Evolutionary conservation across 2,113 vertebrate genomes (phyloP).

Genomic region (Leptodactylus fuscus): DNA sequence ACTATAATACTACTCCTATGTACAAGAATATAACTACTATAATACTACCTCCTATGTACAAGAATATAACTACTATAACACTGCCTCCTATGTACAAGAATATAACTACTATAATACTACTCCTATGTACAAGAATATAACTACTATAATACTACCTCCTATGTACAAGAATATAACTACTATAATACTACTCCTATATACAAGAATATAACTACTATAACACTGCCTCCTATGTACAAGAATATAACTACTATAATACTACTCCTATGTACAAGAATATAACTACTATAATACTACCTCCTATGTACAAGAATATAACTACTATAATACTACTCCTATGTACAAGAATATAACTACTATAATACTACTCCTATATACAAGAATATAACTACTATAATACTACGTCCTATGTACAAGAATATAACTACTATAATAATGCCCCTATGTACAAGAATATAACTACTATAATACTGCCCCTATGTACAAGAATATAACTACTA

Average conservation of each 20-base stretch:
- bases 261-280: background rate
- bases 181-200: background rate
- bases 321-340: background rate
- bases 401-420: background rate
- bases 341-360: constrained; percentile 18
- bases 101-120: constrained; percentile 18
- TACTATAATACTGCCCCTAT: background rate
- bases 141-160: background rate
- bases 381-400: background rate
- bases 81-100: background rate
- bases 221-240: background rate
- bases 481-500: too few relatives aligned
- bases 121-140: background rate
- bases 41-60: constrained; percentile 1
- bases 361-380: background rate
- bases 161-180: background rate
- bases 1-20: constrained; percentile 1
- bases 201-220: constrained; percentile 1
- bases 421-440: constrained; percentile 9
- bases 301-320: too few relatives aligned
- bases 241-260: constrained; percentile 12
- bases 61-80: constrained; percentile 5
- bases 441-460: constrained; percentile 2
- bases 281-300: background rate
- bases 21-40: constrained; percentile 20